Conservation (phyloP, 2,797 vertebrate species). For the Falco cherrug region DNA sequence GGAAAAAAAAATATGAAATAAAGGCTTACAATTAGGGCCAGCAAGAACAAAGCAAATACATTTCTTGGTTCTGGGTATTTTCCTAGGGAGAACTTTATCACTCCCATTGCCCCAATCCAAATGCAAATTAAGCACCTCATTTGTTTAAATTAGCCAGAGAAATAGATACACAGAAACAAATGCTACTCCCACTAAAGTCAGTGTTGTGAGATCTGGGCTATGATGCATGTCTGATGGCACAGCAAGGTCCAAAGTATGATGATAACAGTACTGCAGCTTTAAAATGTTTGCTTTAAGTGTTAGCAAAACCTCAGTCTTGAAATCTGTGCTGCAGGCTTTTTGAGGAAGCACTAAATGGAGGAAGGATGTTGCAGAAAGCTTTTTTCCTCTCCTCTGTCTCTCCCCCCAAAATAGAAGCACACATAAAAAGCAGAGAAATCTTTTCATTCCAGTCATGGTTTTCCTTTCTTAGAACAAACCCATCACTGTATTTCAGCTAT, state of each 20-base stretch:
- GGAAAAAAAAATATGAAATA: background rate
- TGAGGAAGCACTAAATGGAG: background rate
- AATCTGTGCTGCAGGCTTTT: background rate
- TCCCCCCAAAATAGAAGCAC: background rate
- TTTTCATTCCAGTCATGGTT: background rate
- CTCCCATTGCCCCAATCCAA: constrained; percentile 2
- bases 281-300: background rate
- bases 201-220: background rate
- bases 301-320: background rate
- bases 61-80: background rate
- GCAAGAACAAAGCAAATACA: constrained; percentile 3
- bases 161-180: background rate
- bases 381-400: background rate
- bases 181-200: background rate
- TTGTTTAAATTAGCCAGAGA: constrained; percentile 38
- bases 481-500: background rate
- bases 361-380: background rate
- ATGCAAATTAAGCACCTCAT: constrained; percentile 19
- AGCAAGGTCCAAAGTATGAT: background rate
- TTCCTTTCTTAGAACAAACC: background rate
- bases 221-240: constrained; percentile 32
- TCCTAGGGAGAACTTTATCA: background rate
- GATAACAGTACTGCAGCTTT: background rate
- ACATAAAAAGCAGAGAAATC: background rate
- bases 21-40: background rate